Conservation (phyloP, 2,797 vertebrate genomes). For the Trachurus trachurus region DNA sequence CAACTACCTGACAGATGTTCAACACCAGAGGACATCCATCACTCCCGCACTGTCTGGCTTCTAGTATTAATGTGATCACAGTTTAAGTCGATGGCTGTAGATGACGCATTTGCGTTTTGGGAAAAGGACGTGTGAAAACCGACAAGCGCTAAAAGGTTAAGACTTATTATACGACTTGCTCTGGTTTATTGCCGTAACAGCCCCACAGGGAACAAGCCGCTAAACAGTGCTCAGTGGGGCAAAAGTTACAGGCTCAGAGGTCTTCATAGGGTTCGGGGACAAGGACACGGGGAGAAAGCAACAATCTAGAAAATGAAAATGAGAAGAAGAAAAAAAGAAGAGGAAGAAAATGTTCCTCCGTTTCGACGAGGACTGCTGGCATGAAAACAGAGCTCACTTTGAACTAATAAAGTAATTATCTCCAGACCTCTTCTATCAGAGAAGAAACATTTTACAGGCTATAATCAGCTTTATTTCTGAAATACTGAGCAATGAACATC, state of each 20-base stretch:
- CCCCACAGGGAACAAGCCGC: constrained; percentile 45
- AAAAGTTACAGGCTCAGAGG: constrained; percentile 26
- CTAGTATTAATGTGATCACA: constrained; percentile 75
- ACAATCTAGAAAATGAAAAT: neutral
- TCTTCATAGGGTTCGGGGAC: constrained; percentile 23
- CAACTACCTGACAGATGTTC: constrained; percentile 83
- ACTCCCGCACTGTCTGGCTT: constrained; percentile 71
- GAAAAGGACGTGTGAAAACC: constrained; percentile 53
- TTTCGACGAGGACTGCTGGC: constrained; percentile 18
- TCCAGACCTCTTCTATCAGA: constrained; percentile 46
- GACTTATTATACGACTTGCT: constrained; percentile 53
- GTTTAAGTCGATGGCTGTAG: constrained; percentile 69
- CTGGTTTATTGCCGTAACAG: constrained; percentile 61
- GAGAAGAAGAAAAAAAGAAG: too few species aligned
- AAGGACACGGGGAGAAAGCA: constrained; percentile 13
- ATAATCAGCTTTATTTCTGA: constrained; percentile 57
- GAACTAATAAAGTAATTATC: constrained; percentile 63
- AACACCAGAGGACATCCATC: constrained; percentile 79
- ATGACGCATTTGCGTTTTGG: constrained; percentile 70
- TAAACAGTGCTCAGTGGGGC: constrained; percentile 43
- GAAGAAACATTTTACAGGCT: constrained; percentile 56
- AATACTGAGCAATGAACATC: constrained; percentile 63
- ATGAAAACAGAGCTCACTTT: constrained; percentile 41
- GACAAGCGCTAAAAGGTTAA: constrained; percentile 62
- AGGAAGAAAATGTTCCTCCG: constrained; percentile 12